Base-by-base conservation (phyloP, 1,140 invertebrate genomes). In the Zaprionus taronus region DNA sequence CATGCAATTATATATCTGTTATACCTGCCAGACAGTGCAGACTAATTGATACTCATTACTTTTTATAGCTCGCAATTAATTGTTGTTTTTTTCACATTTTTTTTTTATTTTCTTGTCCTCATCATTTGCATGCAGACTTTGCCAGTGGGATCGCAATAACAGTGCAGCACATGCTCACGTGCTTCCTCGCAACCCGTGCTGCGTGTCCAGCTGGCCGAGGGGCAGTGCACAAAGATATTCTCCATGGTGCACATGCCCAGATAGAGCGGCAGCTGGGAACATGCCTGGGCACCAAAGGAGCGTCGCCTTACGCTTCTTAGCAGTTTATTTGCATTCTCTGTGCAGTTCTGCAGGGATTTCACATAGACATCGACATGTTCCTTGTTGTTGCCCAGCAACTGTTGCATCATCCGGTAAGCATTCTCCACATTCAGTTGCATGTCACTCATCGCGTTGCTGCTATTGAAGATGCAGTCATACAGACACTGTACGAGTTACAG, bases 401-500 rank as follows among this genome's bases (percentile, higher is more conserved):
- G 36, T 11, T 66, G 53, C 4, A 77, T 9, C 85, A 89, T 70
- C 2, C 4, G 31, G 7, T 51, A 36, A 1, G 76, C 17, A 26
- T 89, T 89, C 0, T 47, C 26, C 26, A 57, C 38, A 66, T 84
- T 66, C 4, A 83, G 20, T 2, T 36, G 36, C 5, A 14, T 69
- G 9, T 55, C 70, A 60, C 7, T 60, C 5, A 89, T 3, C 1
- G 44, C 24, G 9, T 75, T 69, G 9, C 36, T 56, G 12, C 26
- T 20, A 55, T 89, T 84, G 2, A 77, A 89, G 15, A 89, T 73
- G 60, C 84, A 89, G 0, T 84, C 84, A 20, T 71, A 73, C 0
- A 89, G 66, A 24, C 84, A 89, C 84, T 89, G 24, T 6, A n/a
- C 3, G 9, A 3, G 6, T 0, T 9, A 28, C 31, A 15, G 2